Conservation (phyloP, 2,113 vertebrate genomes). For the Lontra canadensis region DNA sequence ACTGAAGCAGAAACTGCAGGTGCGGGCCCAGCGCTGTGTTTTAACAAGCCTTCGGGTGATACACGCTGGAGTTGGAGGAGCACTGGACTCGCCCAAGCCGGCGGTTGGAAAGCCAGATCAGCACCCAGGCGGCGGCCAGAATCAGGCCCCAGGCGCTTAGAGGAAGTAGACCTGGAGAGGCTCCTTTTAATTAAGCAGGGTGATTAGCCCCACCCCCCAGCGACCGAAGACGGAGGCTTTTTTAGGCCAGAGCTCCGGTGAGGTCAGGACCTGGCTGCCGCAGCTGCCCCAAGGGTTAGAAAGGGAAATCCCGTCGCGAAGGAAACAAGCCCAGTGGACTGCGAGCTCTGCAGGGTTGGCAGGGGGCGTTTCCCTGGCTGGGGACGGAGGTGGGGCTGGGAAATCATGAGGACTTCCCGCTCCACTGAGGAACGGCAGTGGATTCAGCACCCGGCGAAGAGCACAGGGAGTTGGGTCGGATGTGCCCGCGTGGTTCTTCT, state of each 20-base stretch:
- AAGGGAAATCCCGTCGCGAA: not conserved
- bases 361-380: not conserved
- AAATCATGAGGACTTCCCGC: not conserved
- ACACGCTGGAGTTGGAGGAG: not conserved
- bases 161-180: not conserved
- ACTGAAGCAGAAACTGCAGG: not conserved
- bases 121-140: not conserved
- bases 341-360: not conserved
- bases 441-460: not conserved
- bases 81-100: not conserved
- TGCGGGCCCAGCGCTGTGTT: not conserved
- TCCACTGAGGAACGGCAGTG: not conserved
- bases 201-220: not conserved
- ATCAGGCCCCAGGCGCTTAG: not conserved
- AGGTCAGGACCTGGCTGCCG: not conserved
- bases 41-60: not conserved
- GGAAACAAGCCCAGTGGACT: not conserved
- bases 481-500: not conserved
- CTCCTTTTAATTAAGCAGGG: not conserved
- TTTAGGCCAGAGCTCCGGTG: not conserved
- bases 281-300: not conserved
- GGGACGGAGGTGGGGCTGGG: not conserved
- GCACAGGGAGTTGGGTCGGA: not conserved
- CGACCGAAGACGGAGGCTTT: not conserved
- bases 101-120: not conserved